Evolutionary conservation across 2,113 vertebrate genomes (phyloP).

Genomic region (Chaetorhynchus papuensis): DNA sequence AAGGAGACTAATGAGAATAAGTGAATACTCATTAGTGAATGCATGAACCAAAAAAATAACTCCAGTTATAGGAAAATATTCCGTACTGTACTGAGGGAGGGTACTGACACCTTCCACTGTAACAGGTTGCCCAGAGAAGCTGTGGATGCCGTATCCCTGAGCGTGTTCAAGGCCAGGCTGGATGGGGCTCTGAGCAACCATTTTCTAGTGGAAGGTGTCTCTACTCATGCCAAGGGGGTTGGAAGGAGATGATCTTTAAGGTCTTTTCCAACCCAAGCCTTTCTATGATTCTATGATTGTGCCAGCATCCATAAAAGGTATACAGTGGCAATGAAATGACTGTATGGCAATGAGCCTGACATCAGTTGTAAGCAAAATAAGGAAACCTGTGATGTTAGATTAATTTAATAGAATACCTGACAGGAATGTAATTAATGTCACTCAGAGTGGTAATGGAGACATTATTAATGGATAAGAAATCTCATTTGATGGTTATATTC

Average conservation of each 20-base stretch:
- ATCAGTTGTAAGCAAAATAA: background rate
- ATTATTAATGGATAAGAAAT: background rate
- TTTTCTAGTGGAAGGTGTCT: background rate
- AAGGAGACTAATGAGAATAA: background rate
- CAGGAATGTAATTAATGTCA: background rate
- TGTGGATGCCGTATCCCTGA: background rate
- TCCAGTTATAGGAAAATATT: background rate
- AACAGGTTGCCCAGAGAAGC: background rate
- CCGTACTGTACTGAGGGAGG: background rate
- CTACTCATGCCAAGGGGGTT: background rate
- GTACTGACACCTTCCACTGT: too few species aligned
- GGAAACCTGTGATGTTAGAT: background rate
- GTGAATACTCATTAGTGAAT: background rate
- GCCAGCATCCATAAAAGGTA: background rate
- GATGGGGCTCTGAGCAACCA: background rate
- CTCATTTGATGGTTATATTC: background rate
- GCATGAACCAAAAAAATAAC: background rate
- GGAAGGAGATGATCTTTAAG: background rate
- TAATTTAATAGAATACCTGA: background rate
- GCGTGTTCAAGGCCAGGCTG: background rate
- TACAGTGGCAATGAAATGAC: background rate
- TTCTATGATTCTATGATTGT: background rate
- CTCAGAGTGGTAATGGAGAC: background rate
- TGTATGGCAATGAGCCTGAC: background rate
- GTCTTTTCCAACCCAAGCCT: background rate